Conservation (phyloP, 1,140 invertebrate genomes). For the Melitaea cinxia region DNA sequence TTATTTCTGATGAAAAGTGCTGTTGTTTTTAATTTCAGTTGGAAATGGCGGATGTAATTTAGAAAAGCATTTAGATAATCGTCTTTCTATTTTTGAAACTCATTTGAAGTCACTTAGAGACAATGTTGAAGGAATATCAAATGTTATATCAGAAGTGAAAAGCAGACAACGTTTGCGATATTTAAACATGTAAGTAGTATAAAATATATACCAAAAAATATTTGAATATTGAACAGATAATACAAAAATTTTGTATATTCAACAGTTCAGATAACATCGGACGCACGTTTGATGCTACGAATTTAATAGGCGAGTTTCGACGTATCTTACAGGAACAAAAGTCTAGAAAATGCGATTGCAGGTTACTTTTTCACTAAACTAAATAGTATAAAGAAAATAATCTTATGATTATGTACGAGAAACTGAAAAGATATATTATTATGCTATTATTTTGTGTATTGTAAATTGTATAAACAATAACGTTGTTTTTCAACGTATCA, state of each 20-base stretch:
- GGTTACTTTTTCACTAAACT: slow-evolving; percentile 54
- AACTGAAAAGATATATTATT: too few species aligned
- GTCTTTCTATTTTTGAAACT: slow-evolving; percentile 53
- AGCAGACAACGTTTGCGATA: slow-evolving; percentile 45
- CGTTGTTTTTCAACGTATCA: too few species aligned
- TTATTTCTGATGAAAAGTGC: too few species aligned
- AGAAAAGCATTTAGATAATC: slow-evolving; percentile 48
- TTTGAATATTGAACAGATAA: too few species aligned
- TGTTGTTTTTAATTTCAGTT: slow-evolving; percentile 29
- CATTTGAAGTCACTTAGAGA: slow-evolving; percentile 52
- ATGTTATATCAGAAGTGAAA: slow-evolving; percentile 66
- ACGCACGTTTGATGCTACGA: slow-evolving; percentile 41
- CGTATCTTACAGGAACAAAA: slow-evolving; percentile 64
- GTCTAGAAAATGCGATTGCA: slow-evolving; percentile 68
- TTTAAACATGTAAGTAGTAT: slow-evolving; percentile 38
- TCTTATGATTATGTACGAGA: too few species aligned
- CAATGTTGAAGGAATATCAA: slow-evolving; percentile 56
- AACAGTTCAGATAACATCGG: slow-evolving; percentile 37
- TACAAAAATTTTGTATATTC: too few species aligned
- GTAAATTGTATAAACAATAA: too few species aligned
- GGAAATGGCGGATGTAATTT: slow-evolving; percentile 46
- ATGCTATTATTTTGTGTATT: too few species aligned
- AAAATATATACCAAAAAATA: too few species aligned
- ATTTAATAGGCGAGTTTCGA: slow-evolving; percentile 63
- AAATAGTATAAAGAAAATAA: too few species aligned